Base-by-base conservation (phyloP, 2,113 vertebrate genomes). In the Aix galericulata region DNA sequence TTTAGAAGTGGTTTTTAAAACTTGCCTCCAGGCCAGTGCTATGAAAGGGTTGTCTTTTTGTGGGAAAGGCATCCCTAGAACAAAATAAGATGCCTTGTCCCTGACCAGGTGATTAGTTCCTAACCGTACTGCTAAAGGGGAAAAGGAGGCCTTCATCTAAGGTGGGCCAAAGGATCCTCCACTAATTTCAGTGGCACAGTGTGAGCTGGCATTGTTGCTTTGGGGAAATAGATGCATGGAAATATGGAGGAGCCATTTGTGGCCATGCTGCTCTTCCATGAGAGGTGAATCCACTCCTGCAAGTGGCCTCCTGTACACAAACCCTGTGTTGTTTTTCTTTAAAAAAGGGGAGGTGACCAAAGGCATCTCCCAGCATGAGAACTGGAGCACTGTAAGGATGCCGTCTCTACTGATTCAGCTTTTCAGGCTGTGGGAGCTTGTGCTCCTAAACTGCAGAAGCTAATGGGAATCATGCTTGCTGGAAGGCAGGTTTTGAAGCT, bases 181-280 rank as follows among this genome's bases (percentile, higher is more conserved):
- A 3, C 22, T 29, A 1, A 26, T 56, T 40, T 13, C 44, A 46
- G 59, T 2, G 4, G 3, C 8, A 25, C 23, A 11, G 17, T 5
- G 20, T 44, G 13, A 82, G 36, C 22, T 48, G 20, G 20, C 42
- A 11, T 31, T 10, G 1, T 6, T 22, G 38, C 21, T 44, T 22
- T 22, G 22, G 69, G 17, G 14, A 58, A 31, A n/a, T 0, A 11
- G 44, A 2, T 6, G 2, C 13, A 22, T 67, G 69, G n/a, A 13
- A 48, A 11, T 32, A 23, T 4, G 31, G 31, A 40, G 76, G 40
- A 91, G 40, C 29, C 6, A 4, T 6, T 32, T n/a, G 29, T n/a
- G 29, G 3, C 13, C 62, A 46, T 62, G 18, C 73, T 13, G 31
- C 44, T 63, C 15, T 59, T 31, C 74, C n/a, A 12, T 60, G 69